A percentile compares a stretch with the other conserved stretches of the same genome.
These are phyloP conservation scores for Limnothrissa miodon DNA, from an alignment of 2,113 vertebrate species.

Conservation along the genomic window DNA sequence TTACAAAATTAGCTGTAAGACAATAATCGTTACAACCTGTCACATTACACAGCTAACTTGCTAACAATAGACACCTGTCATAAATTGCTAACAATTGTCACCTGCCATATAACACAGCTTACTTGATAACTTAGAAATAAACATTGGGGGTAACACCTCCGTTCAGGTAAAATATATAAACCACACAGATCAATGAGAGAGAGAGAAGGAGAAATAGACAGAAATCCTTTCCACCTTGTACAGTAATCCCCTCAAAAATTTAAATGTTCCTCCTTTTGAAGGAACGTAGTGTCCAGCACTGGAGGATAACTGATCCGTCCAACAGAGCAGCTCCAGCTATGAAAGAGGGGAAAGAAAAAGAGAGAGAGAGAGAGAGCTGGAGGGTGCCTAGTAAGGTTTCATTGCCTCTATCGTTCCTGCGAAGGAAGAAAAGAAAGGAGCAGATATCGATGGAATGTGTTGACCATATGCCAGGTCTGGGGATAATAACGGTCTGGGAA, in stretches of 20 bases:
- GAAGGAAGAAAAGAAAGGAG: constrained; percentile 19
- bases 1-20: too few relatives aligned
- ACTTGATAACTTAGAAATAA: too few relatives aligned
- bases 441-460: constrained; percentile 35
- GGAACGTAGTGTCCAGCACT: constrained; percentile 43
- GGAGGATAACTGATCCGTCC: constrained; percentile 49
- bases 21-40: too few relatives aligned
- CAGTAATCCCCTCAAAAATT: constrained; percentile 58
- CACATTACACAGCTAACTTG: too few relatives aligned
- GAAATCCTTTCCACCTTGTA: constrained; percentile 42
- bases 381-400: constrained; percentile 25
- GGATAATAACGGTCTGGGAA: constrained; percentile 47
- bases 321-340: constrained; percentile 41
- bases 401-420: constrained; percentile 35
- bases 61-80: too few relatives aligned
- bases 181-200: neutral
- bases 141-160: too few relatives aligned
- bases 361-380: constrained; percentile 10
- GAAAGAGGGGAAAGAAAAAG: constrained; percentile 21
- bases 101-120: neutral
- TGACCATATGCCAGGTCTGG: constrained; percentile 47
- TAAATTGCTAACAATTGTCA: too few relatives aligned
- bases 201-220: neutral
- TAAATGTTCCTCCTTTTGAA: constrained; percentile 45
- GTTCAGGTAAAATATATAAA: neutral